phyloP scores from a whole-genome alignment of 2,888 invertebrate genomes.

The Zeuzera pyrina region DNA sequence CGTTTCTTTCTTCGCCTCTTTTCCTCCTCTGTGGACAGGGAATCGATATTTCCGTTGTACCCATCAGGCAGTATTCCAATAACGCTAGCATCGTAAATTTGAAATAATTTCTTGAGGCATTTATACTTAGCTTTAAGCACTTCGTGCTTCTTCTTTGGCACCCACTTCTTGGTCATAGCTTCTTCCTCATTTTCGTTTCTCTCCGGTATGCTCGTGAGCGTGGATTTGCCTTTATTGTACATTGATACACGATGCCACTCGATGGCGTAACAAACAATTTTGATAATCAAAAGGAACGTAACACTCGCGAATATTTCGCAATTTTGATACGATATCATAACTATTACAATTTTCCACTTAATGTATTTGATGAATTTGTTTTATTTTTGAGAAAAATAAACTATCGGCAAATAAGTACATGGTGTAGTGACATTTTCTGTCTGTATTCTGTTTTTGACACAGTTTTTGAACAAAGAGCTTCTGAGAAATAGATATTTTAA shows the following conservation, averaged over 20 bases:
- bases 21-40: conserved; percentile 14
- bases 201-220: conserved; percentile 45
- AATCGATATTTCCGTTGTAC: conserved; percentile 12
- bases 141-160: conserved; percentile 61
- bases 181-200: conserved; percentile 37
- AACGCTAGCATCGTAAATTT: conserved; percentile 58
- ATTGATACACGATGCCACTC: conserved; percentile 19
- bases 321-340: conserved; percentile 53
- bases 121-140: conserved; percentile 61
- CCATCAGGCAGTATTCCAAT: conserved; percentile 44
- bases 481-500: too few species aligned
- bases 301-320: conserved; percentile 41
- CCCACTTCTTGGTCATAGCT: conserved; percentile 39
- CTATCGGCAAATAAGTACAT: too few species aligned
- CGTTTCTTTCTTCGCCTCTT: conserved; percentile 24
- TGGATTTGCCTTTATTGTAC: conserved; percentile 29
- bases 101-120: conserved; percentile 58
- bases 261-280: conserved; percentile 34
- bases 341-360: conserved; percentile 22
- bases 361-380: too few species aligned
- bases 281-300: conserved; percentile 33
- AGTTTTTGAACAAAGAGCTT: too few species aligned
- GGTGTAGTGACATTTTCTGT: too few species aligned
- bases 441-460: too few species aligned
- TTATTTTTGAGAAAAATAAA: too few species aligned